Evolutionary conservation across 2,888 invertebrate species (phyloP).

Genomic region (Cheiracanthium punctorium): DNA sequence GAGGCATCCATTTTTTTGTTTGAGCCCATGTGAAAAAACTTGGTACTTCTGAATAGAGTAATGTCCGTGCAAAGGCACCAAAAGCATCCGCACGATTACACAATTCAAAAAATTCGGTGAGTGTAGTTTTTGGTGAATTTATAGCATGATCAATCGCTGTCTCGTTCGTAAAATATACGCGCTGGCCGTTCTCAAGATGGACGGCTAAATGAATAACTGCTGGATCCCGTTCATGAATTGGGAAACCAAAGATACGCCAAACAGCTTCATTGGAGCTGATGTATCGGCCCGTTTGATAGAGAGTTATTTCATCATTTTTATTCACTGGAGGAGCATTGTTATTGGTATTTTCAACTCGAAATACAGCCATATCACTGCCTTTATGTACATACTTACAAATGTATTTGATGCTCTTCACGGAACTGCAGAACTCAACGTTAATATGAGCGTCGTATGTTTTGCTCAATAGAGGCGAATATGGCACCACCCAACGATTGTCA

Average conservation of each 20-base stretch:
- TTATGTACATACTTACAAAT: too few relatives aligned
- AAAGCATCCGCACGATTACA: conserved; percentile 37
- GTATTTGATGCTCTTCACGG: too few relatives aligned
- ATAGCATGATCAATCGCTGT: not conserved
- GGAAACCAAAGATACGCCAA: conserved; percentile 39
- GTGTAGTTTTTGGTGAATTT: not conserved
- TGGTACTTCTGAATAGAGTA: not conserved
- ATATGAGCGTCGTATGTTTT: too few relatives aligned
- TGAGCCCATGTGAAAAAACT: not conserved
- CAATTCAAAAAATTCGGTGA: conserved; percentile 8
- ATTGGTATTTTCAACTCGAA: too few relatives aligned
- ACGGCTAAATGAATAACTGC: conserved; percentile 64
- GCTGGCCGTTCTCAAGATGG: not conserved
- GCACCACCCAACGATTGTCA: too few relatives aligned
- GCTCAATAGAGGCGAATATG: too few relatives aligned
- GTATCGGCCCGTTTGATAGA: too few relatives aligned
- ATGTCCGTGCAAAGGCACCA: conserved; percentile 36
- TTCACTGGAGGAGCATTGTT: too few relatives aligned
- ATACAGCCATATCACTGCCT: too few relatives aligned
- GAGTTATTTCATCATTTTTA: too few relatives aligned
- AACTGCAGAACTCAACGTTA: too few relatives aligned
- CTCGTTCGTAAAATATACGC: not conserved
- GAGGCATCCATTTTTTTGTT: conserved; percentile 40
- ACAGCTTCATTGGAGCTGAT: too few relatives aligned
- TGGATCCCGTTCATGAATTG: conserved; percentile 72